Evolutionary conservation across 2,888 invertebrate genomes (phyloP), one percentile per base, ranked within the genome.

Genomic region (Nezara viridula): DNA sequence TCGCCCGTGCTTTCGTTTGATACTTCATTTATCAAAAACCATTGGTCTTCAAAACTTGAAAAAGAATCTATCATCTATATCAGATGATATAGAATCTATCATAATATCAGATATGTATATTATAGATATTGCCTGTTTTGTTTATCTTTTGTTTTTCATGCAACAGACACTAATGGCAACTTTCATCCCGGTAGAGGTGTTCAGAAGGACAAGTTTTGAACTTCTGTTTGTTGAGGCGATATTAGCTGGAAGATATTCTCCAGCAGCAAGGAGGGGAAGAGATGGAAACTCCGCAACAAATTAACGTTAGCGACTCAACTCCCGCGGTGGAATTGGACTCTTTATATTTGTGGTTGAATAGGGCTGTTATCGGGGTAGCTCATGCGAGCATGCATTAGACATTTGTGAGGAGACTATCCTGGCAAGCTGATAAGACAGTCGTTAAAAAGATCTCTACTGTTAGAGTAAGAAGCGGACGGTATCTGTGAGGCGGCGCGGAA

Each of bases 331-430:
- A 81, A 81, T 81, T 47, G 81, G 81, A 81, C 81, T 81, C 81
- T 81, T 81, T 81, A 81, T 47, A 81, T 47, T 47, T 40, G 44
- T n/a, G 44, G 44, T 44, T 81, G 81, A 81, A 81, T 81, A 47
- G 81, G 81, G n/a, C 24, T 47, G 81, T 81, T 81, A 81, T 81
- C 81, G 44, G 81, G 44, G n/a, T 9, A 24, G 44, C 81, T 81
- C 81, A 81, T 81, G 81, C 81, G 81, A 81, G 81, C 81, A 81
- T 81, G 81, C 81, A 81, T 81, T 81, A 81, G 81, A 47, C 81
- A 47, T 81, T 81, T 47, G 81, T 81, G 81, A 81, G 16, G n/a
- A 47, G 81, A 81, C 81, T 81, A 81, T 81, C 81, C 81, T 16
- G 0, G 44, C 4, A 4, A 16, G n/a, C 21, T 47, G 81, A 81